Evolutionary conservation across 2,888 invertebrate genomes (phyloP).

Genomic region (Sipha maydis): DNA sequence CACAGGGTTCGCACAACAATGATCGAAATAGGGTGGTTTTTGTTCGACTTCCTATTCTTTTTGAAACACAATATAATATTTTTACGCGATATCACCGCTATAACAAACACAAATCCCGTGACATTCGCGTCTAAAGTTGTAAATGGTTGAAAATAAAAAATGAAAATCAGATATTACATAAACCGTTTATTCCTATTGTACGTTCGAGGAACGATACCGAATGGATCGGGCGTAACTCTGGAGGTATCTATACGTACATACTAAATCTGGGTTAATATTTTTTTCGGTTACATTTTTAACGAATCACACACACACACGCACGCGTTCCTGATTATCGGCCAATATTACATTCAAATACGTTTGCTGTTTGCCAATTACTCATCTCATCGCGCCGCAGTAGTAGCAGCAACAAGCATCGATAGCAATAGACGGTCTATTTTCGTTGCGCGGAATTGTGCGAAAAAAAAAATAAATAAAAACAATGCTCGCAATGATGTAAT

Average conservation of each 20-base stretch:
- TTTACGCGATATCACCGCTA: conserved; percentile 8
- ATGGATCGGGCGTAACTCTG: too few relatives aligned
- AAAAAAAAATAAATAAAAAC: not conserved
- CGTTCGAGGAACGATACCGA: too few relatives aligned
- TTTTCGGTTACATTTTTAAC: too few relatives aligned
- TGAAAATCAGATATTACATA: not conserved
- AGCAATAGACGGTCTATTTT: conserved; percentile 38
- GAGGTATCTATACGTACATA: too few relatives aligned
- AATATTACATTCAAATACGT: not conserved
- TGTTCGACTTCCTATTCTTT: conserved; percentile 15
- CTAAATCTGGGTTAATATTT: too few relatives aligned
- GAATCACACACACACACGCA: too few relatives aligned
- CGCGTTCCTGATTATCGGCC: not conserved
- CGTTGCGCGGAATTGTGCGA: not conserved
- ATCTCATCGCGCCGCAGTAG: not conserved
- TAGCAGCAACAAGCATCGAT: too few relatives aligned
- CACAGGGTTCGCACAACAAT: not conserved
- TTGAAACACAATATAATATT: conserved; percentile 14
- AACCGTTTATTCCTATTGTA: too few relatives aligned
- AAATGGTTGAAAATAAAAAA: not conserved
- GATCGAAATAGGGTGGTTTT: conserved; percentile 44
- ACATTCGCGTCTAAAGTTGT: not conserved
- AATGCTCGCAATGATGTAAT: not conserved
- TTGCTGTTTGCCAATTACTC: conserved; percentile 3
- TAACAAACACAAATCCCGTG: not conserved